Evolutionary conservation across 1,140 invertebrate genomes (phyloP), one percentile per base, ranked within the genome.

Genomic region (Mesaphorura yosii): DNA sequence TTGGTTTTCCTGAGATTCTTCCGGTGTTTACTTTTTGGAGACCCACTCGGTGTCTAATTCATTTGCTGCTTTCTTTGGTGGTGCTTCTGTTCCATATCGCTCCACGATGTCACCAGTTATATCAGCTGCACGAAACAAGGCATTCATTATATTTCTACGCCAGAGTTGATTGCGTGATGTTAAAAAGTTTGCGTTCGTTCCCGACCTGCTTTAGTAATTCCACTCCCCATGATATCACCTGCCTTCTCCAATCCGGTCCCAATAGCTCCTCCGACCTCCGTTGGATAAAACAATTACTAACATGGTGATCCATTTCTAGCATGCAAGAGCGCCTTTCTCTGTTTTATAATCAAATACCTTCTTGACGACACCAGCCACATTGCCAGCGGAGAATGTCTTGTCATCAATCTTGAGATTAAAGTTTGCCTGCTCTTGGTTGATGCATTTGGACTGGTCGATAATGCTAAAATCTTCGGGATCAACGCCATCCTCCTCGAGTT

Each of bases 401-500:
- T 80, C 79, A 57, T 86, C 76, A 40, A 86, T 77, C 61, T 80
- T 78, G 38, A 87, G 78, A 62, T 84, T 78, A 2, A 83, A 69
- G 3, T 76, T 78, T 5, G 66, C 51, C 46, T 76, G 72, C n/a
- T 72, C 72, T 12, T 75, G 72, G 15, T 17, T 31, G 0, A 77
- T 75, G 64, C 84, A 87, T 2, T 76, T 74, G 1, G 55, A 72
- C 65, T 88, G 85, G 4, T 76, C 74, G 38, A 88, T 78, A 48
- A 84, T 78, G 29, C 80, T 83, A 51, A 88, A 68, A 55, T 84
- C 81, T 60, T 74, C 83, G 0, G 83, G 83, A 66, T 84, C 78
- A 0, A 88, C 78, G 14, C 79, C 78, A 58, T 71, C 80, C 0
- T 66, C 66, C 0, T 72, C 65, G 28, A 87, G 63, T 44, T 75